Evolutionary conservation across 2,113 vertebrate genomes (phyloP), one percentile per base, ranked within the genome.

Genomic region (Galeopterus variegatus): DNA sequence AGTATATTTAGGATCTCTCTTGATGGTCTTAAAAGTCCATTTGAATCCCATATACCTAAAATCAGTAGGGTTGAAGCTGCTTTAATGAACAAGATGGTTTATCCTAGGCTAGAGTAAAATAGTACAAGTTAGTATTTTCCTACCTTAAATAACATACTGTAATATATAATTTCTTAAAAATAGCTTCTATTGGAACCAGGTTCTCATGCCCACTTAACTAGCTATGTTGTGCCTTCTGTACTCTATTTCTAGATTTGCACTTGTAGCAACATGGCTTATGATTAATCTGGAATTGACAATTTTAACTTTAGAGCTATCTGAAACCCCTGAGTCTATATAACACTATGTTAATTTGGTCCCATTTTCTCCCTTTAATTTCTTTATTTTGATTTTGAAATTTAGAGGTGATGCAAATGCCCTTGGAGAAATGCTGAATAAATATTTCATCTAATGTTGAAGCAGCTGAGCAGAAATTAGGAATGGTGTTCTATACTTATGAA

Each of bases 71-170:
- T 77, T 90, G 6, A 33, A 79, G 8, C 70, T 77, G 11, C 10
- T 88, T 87, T 69, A 90, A 72, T 33, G 24, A 90, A 73, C 28
- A 94, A 87, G 14, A 79, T 48, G 33, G 15, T 62, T 97, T 82
- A 13, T 82, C 23, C 33, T 67, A 56, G n/a, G 10, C 18, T 75
- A 75, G 23, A 54, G 13, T 58, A 60, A 92, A 58, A 89, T 70
- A 97, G 77, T 65, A n/a, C 21, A 64, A 72, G 70, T 31, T 6
- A 8, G 4, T 56, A 91, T 95, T 95, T 93, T 84, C 65, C 69
- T 73, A 75, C 5, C 84, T 84, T 85, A 93, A 94, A 41, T 84
- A 80, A 60, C 4, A 84, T 48, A 36, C 31, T 80, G 67, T 82
- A 69, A 54, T 24, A 67, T 28, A 52, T 36, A 64, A 26, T 81